Base-by-base conservation (phyloP, 2,113 vertebrate genomes). In the Chamaetylas fuelleborni region DNA sequence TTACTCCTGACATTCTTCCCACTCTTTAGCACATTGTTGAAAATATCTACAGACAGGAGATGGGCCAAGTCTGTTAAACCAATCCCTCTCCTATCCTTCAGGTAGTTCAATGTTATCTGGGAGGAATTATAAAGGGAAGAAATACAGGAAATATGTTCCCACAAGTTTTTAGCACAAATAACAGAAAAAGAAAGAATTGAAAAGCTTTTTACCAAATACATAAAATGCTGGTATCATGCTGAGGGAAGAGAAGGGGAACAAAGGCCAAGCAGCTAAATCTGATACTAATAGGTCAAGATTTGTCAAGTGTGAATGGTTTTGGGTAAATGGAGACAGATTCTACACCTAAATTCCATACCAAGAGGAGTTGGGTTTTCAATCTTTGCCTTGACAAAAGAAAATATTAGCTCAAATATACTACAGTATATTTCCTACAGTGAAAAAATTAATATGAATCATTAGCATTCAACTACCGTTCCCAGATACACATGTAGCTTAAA, bases 31-130 rank as follows among this genome's bases (percentile, higher is more conserved):
- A 10, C 26, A 5, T 9, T 34, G 14, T 2, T 54, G 29, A 9
- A 43, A 51, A 24, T 4, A 71, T 13, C 51, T 42, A n/a, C 13
- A 83, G 17, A 15, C 14, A 53, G 61, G 38, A 62, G 36, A 60
- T 7, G 5, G 29, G 58, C 20, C 50, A 61, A 33, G 15, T 25
- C 25, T 4, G 1, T 34, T 14, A 25, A 57, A 57, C 9, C 18
- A 72, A 12, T 3, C 6, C 15, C 34, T 34, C 36, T 53, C 28
- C 19, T n/a, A 8, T 19, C 5, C 5, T 40, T n/a, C 23, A 31
- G 4, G 13, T 3, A 34, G 31, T n/a, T 77, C 40, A 43, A 0
- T 9, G 13, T 25, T 42, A 70, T 19, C n/a, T 58, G 22, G 0
- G 17, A 82, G 23, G 26, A 76, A 62, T 5, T 3, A 12, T 4